Evolutionary conservation across 1,140 invertebrate genomes (phyloP), one percentile per base, ranked within the genome.

Genomic region (Platorchestia sp.): DNA sequence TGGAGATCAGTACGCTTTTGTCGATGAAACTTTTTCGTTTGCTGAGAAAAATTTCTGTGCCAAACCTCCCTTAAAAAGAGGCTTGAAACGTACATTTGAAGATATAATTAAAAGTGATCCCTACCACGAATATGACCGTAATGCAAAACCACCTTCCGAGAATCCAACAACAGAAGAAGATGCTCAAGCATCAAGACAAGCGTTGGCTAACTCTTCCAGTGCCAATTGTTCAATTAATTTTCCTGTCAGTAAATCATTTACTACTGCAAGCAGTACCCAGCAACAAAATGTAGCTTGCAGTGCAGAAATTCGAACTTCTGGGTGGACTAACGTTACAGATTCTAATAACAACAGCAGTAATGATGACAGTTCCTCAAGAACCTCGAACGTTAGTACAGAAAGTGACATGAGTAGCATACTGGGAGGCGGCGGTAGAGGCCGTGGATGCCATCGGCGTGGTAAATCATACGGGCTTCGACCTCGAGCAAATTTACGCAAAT

Each of bases 381-480:
- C n/a, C 47, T n/a, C 43, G 10, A 93, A 47, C 40, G 91, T n/a
- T 47, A n/a, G 91, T 47, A 45, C 91, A 47, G 91, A 93, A 40
- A 93, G 22, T 45, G 40, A 45, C 44, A 10, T 36, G 44, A 93
- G 41, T 93, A 41, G 45, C 45, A 44, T 90, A 14, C 22, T 45
- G 3, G 45, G 45, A 19, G 91, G 91, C 45, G 43, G 91, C 16
- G 91, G 91, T 6, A 40, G 43, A 47, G 91, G 91, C 1, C 91
- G 91, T 14, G 45, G 43, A 93, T 44, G 91, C n/a, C 36, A 44
- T 40, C 45, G 91, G 47, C 6, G 91, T 47, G 91, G 91, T 16
- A 86, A 87, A 47, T 89, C 86, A 42, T 95, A 95, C 47, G 95
- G 95, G 14, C 86, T 95, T 40, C 59, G 95, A 41, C 95, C 95